Conservation (phyloP, 2,888 invertebrate species). For the Dimorphilus gyrociliatus region DNA sequence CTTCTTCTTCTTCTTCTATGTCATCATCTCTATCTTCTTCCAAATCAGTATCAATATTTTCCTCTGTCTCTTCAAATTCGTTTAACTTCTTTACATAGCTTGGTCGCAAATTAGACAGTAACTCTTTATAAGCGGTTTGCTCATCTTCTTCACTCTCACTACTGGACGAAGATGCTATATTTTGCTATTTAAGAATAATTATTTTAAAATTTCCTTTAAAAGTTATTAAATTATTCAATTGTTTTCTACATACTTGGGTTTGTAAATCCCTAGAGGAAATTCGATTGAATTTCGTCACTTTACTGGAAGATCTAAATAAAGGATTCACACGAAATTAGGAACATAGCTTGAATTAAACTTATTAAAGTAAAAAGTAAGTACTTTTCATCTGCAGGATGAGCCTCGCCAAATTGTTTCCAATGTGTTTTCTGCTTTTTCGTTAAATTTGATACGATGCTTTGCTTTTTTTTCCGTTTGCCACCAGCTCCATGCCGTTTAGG, state of each 20-base stretch:
- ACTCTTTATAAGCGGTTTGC: conserved; percentile 11
- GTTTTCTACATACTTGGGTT: too few species aligned
- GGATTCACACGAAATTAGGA: too few species aligned
- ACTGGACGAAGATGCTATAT: conserved; percentile 7
- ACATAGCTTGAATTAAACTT: too few species aligned
- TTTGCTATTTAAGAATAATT: background rate
- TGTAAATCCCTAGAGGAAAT: too few species aligned
- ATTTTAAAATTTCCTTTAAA: too few species aligned
- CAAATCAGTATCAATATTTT: conserved; percentile 2
- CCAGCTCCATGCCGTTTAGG: too few species aligned
- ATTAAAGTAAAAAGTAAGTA: too few species aligned
- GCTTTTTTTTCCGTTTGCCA: too few species aligned
- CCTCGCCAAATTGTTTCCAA: conserved; percentile 12
- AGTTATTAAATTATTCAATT: too few species aligned
- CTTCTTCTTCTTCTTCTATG: conserved; percentile 4
- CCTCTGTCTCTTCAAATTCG: conserved; percentile 2
- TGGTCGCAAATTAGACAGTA: conserved; percentile 11
- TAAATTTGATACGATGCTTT: conserved; percentile 2
- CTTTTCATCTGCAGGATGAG: conserved; percentile 12
- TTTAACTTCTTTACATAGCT: too few species aligned
- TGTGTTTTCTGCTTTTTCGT: conserved; percentile 12
- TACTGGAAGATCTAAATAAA: too few species aligned
- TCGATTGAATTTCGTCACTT: too few species aligned
- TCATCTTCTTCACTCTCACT: conserved; percentile 10
- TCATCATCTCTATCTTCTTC: background rate